Conservation (phyloP, 2,113 vertebrate genomes). For the Crocuta crocuta region DNA sequence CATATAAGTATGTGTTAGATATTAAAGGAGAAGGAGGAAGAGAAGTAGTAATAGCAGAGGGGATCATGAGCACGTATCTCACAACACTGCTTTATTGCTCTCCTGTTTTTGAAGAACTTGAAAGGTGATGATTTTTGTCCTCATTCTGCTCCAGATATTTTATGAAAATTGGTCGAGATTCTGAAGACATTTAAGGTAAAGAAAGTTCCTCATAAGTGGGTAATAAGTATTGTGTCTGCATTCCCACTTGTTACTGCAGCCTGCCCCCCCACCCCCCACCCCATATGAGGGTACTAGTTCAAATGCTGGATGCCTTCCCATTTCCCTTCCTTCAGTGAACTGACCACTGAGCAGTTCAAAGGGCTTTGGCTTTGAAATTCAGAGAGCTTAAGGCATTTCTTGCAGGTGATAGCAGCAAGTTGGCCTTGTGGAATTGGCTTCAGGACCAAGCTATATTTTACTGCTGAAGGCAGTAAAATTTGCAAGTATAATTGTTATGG, state of each 20-base stretch:
- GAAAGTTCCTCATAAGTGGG: not conserved
- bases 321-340: not conserved
- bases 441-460: not conserved
- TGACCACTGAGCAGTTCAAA: not conserved
- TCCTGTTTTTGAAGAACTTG: slow-evolving; percentile 8
- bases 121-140: not conserved
- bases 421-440: not conserved
- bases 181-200: not conserved
- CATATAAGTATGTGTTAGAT: not conserved
- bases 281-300: not conserved
- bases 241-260: not conserved
- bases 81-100: not conserved
- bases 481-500: not conserved
- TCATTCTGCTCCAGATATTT: not conserved
- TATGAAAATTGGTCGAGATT: slow-evolving; percentile 26
- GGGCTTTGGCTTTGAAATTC: not conserved
- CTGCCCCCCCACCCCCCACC: not conserved
- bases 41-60: not conserved
- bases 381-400: slow-evolving; percentile 46
- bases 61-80: not conserved
- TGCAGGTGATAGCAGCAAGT: not conserved
- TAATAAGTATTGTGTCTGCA: not conserved
- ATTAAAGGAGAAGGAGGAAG: not conserved
- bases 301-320: not conserved
- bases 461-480: slow-evolving; percentile 10